Conservation (phyloP, 2,113 vertebrate species). For the Shinisaurus crocodilurus region DNA sequence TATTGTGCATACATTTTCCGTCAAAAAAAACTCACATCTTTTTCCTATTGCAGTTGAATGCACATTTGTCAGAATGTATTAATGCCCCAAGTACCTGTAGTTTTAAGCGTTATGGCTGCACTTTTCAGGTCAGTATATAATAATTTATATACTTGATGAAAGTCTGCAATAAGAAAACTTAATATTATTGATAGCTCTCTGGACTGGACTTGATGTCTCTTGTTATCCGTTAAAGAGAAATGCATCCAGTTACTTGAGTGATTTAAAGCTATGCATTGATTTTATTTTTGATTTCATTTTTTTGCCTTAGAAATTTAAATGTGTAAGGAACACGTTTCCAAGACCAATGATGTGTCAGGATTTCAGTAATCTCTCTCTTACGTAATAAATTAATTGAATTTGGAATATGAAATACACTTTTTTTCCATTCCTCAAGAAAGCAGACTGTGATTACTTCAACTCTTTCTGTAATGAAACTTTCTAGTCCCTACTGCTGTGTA, state of each 20-base stretch:
- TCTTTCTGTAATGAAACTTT: conserved; percentile 54
- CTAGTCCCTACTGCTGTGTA: conserved; percentile 61
- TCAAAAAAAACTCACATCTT: conserved; percentile 79
- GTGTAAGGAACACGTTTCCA: conserved; percentile 22
- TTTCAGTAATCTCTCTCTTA: conserved; percentile 25
- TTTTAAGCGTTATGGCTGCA: conserved; percentile 95
- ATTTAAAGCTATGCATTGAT: conserved; percentile 33
- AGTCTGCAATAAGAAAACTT: conserved; percentile 72
- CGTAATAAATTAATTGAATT: conserved; percentile 31
- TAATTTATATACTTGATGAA: conserved; percentile 75
- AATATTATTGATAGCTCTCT: conserved; percentile 66
- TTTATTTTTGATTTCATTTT: conserved; percentile 21
- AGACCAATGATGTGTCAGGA: conserved; percentile 37
- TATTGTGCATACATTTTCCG: conserved; percentile 77
- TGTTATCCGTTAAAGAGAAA: conserved; percentile 54
- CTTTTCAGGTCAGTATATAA: conserved; percentile 92
- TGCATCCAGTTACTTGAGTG: conserved; percentile 55
- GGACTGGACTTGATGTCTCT: conserved; percentile 46
- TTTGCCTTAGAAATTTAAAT: conserved; percentile 39
- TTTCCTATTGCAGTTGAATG: conserved; percentile 87
- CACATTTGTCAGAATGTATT: conserved; percentile 93
- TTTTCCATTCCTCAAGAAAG: conserved; percentile 39
- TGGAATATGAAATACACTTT: neutral
- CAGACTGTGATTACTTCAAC: neutral
- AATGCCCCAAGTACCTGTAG: conserved; percentile 96